Percentiles rank a stretch among this genome's conserved stretches.
phyloP scores from a whole-genome alignment of 2,113 vertebrate species.

The Asarcornis scutulata region DNA sequence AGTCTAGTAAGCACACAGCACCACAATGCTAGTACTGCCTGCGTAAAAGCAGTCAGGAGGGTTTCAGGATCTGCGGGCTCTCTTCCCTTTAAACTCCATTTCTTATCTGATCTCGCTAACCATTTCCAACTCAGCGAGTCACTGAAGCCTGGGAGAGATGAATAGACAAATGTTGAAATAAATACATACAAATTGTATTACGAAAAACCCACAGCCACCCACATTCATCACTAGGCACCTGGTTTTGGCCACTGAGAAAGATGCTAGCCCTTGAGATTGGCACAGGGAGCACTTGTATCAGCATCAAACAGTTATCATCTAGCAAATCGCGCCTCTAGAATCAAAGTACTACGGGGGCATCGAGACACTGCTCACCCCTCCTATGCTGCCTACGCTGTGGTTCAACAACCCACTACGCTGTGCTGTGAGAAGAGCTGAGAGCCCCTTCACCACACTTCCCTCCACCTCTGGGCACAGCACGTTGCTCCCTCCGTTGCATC shows the following conservation, averaged over 20 bases:
- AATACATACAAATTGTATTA: background rate
- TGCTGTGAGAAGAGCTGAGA: background rate
- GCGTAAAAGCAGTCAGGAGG: background rate
- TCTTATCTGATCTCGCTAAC: background rate
- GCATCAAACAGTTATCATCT: background rate
- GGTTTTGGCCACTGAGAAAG: background rate
- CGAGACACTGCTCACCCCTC: rapidly evolving
- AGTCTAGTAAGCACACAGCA: background rate
- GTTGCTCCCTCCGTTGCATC: background rate
- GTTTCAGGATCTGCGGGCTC: background rate
- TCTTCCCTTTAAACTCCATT: background rate
- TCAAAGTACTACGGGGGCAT: background rate
- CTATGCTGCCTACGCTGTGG: rapidly evolving
- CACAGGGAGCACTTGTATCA: background rate
- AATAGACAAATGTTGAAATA: too few species aligned
- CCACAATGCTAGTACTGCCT: background rate
- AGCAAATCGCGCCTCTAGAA: rapidly evolving
- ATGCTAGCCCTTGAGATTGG: background rate
- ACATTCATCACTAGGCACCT: background rate
- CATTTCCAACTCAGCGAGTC: background rate
- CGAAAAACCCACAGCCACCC: too few species aligned
- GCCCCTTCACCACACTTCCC: background rate
- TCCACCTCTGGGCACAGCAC: rapidly evolving
- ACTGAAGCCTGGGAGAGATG: background rate
- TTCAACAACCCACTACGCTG: background rate